A percentile compares a stretch with the other conserved stretches of the same genome.
Conservation (phyloP, 2,797 vertebrate species). For the Sebastes minor region DNA sequence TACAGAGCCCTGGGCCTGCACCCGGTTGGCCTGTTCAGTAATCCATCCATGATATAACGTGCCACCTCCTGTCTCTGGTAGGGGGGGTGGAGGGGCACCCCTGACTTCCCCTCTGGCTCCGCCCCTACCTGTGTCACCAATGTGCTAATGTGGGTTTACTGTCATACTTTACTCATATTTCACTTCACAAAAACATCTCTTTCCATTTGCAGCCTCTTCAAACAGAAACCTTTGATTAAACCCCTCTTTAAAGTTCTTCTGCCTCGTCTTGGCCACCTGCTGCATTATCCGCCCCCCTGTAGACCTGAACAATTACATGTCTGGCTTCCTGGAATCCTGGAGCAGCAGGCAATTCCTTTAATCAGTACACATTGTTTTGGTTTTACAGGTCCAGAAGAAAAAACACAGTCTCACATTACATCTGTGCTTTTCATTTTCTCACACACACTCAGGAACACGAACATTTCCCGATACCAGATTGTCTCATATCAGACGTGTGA, state of each 20-base stretch:
- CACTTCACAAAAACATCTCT: not conserved
- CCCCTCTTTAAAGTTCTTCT: not conserved
- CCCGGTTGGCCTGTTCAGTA: not conserved
- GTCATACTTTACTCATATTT: not conserved
- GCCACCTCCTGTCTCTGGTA: not conserved
- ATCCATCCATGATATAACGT: not conserved
- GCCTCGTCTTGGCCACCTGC: conserved; percentile 1
- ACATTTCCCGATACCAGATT: conserved; percentile 1
- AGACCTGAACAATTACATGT: conserved; percentile 1
- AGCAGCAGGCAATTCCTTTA: conserved; percentile 10
- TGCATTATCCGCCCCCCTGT: not conserved
- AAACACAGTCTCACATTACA: not conserved
- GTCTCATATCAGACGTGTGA: conserved; percentile 15
- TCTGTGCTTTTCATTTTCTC: conserved; percentile 21
- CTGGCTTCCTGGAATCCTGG: conserved; percentile 25
- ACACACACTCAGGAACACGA: not conserved
- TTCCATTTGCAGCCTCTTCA: conserved; percentile 16
- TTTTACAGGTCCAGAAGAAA: not conserved
- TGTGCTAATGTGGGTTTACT: not conserved
- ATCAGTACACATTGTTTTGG: not conserved
- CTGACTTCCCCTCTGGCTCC: not conserved
- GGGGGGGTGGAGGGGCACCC: no score
- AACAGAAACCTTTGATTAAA: not conserved
- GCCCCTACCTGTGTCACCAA: not conserved
- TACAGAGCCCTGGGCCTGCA: not conserved